Evolutionary conservation across 2,113 vertebrate genomes (phyloP), one percentile per base, ranked within the genome.

Genomic region (Kryptolebias marmoratus): DNA sequence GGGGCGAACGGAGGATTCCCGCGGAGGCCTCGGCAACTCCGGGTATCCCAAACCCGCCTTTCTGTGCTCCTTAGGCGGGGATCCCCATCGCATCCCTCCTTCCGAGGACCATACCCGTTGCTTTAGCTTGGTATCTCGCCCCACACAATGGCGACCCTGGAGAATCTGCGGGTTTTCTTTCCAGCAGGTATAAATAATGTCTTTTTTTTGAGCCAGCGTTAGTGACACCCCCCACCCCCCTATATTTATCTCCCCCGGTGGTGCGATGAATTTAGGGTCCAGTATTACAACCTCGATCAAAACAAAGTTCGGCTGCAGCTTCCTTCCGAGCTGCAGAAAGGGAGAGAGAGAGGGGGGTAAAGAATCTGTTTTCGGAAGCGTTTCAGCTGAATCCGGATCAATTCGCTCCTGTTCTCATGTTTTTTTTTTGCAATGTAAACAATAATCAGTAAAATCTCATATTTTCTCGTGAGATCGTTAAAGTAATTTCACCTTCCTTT

Each of bases 381-480:
- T 80, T 81, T 93, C 86, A 86, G 71, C 22, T 73, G 73, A 91
- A 93, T 93, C 93, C 88, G 88, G 90, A 92, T 94, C 92, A 89
- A 92, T 94, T 93, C 88, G 92, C 91, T 93, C 94, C 90, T 87
- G 87, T 90, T 94, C 87, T 89, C 80, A 85, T 90, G 89, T 86
- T 87, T 91, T 89, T 87, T 86, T 87, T 91, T 89, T 87, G 84
- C 85, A 93, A 94, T 94, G 93, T 95, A 95, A 95, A 95, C 94
- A 94, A 92, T 93, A 93, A 94, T 94, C 89, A 75, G 84, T 83
- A 91, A 94, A 86, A 94, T 93, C 93, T 93, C 93, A 93, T 75
- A 85, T 90, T 92, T 87, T 95, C 94, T 94, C 93, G 94, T 93
- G 94, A 94, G 94, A 94, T 88, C 90, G 79, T 84, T 84, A 50